Percentiles rank a stretch among this genome's conserved stretches.
Evolutionary conservation across 2,888 invertebrate species (phyloP).

Genomic region (Stegana nigrithorax): DNA sequence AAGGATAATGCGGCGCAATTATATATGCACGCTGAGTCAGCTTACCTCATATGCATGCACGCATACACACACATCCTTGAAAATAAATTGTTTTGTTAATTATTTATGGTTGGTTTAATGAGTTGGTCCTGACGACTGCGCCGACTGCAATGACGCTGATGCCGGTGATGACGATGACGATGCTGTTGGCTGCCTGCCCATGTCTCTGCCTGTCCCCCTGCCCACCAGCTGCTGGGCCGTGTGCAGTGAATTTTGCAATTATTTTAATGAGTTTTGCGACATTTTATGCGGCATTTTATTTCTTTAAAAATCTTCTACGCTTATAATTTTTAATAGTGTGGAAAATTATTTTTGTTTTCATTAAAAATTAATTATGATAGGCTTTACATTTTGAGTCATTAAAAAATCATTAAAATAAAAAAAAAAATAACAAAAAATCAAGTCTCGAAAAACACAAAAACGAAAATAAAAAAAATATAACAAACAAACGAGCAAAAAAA

Average conservation of each 20-base stretch:
- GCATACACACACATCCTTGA: slow-evolving; percentile 56
- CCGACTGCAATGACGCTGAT: neutral
- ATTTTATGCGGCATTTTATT: slow-evolving; percentile 21
- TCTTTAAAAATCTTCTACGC: too few relatives aligned
- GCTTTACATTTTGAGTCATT: neutral
- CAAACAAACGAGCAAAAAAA: too few relatives aligned
- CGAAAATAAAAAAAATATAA: neutral
- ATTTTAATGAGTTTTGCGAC: slow-evolving; percentile 57
- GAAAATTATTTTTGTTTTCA: slow-evolving; percentile 24
- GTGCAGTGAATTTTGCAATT: slow-evolving; percentile 59
- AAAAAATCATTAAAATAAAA: neutral
- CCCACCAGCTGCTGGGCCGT: too few relatives aligned
- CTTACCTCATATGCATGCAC: slow-evolving; percentile 6
- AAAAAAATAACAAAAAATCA: neutral
- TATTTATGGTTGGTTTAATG: slow-evolving; percentile 67
- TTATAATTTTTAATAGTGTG: slow-evolving; percentile 44
- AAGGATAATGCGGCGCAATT: slow-evolving; percentile 52
- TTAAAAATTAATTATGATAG: slow-evolving; percentile 17
- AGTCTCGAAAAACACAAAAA: neutral
- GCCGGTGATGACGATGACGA: neutral
- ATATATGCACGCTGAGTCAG: slow-evolving; percentile 37
- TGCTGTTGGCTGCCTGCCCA: neutral
- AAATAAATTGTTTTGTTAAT: slow-evolving; percentile 68
- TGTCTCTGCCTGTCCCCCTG: slow-evolving; percentile 21
- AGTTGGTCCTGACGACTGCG: slow-evolving; percentile 37